These are phyloP conservation scores for Thymelicus sylvestris DNA, from an alignment of 2,888 invertebrate species.

Conservation along the genomic window DNA sequence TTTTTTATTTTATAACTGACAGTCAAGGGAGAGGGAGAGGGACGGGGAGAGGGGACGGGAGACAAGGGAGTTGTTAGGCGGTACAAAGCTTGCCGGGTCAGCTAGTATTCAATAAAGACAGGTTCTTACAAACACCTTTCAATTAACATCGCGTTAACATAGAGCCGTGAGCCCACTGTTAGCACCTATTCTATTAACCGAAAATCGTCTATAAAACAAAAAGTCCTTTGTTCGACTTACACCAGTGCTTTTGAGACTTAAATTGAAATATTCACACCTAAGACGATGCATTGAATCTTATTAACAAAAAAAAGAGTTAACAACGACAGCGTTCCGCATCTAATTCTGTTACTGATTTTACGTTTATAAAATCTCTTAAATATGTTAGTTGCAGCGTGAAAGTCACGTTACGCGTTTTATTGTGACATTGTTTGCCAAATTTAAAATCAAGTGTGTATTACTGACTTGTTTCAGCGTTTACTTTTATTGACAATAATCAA, in stretches of 20 bases:
- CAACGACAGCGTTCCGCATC: neutral
- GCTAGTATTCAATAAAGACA: slow-evolving; percentile 18
- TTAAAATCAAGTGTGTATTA: no score
- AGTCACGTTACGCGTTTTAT: no score
- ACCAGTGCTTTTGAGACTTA: slow-evolving; percentile 46
- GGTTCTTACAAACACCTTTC: slow-evolving; percentile 46
- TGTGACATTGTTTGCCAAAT: no score
- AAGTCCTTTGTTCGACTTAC: slow-evolving; percentile 49
- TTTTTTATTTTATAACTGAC: no score
- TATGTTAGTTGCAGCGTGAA: no score
- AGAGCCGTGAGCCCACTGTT: slow-evolving; percentile 48
- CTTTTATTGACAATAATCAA: no score
- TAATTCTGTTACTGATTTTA: neutral
- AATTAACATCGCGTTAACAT: slow-evolving; percentile 51
- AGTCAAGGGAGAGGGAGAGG: no score
- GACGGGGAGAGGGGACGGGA: no score
- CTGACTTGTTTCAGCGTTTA: no score
- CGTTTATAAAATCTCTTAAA: no score
- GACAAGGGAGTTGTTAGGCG: no score
- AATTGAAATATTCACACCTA: slow-evolving; percentile 53
- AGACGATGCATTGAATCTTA: slow-evolving; percentile 34
- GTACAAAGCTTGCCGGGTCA: no score
- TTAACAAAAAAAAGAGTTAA: slow-evolving; percentile 23
- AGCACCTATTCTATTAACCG: slow-evolving; percentile 51
- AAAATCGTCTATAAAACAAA: slow-evolving; percentile 50